phyloP scores from a whole-genome alignment of 2,797 vertebrate genomes.

The Amphiprion clarkii region DNA sequence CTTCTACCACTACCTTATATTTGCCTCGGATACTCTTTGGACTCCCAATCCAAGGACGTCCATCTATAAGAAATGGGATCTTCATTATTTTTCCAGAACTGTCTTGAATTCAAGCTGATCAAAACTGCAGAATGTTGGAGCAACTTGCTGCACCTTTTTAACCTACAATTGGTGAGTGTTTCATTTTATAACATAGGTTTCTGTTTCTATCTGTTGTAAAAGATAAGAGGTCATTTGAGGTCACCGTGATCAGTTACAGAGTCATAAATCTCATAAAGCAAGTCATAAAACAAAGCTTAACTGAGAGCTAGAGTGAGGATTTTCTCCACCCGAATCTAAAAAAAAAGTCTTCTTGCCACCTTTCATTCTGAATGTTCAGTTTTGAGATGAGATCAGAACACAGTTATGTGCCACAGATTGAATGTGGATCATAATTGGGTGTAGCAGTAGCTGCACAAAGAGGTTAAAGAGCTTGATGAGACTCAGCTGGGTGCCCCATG shows the following conservation, averaged over 20 bases:
- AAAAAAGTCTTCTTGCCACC: background rate
- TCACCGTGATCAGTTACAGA: background rate
- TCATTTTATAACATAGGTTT: background rate
- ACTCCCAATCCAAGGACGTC: no score
- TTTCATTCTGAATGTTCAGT: background rate
- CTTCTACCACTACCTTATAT: no score
- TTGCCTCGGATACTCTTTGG: no score
- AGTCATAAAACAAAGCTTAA: constrained; percentile 2
- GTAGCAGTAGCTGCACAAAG: constrained; percentile 38
- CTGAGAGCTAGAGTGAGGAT: background rate
- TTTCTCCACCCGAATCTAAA: background rate
- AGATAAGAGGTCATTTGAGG: background rate
- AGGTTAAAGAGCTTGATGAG: constrained; percentile 49
- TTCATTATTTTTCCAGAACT: background rate
- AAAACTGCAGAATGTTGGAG: background rate
- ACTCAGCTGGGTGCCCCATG: constrained; percentile 40
- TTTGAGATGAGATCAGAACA: constrained; percentile 4
- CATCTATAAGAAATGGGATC: no score
- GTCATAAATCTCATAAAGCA: constrained; percentile 5
- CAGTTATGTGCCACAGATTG: background rate
- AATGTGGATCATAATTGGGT: constrained; percentile 8
- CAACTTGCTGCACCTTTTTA: background rate
- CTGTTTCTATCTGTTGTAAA: background rate
- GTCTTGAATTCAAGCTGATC: background rate
- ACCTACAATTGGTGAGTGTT: background rate